These are phyloP conservation scores for Heteromyza rotundicornis DNA, from an alignment of 2,888 invertebrate species.

Conservation along the genomic window DNA sequence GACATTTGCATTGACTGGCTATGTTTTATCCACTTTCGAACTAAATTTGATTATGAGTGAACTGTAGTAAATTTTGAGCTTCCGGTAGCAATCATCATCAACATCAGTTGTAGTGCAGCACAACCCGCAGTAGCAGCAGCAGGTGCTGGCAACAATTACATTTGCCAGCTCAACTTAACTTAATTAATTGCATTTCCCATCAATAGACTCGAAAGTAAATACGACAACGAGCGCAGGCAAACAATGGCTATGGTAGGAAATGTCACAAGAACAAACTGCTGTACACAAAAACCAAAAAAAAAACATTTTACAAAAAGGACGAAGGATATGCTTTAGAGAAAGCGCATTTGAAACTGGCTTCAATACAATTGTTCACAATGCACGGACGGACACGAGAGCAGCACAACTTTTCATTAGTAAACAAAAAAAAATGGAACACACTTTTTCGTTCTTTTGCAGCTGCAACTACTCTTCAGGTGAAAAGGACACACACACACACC, in stretches of 20 bases:
- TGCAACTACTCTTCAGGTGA: background rate
- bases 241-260: slow-evolving; percentile 45
- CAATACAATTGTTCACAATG: background rate
- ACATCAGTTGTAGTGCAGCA: no score
- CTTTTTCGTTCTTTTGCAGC: background rate
- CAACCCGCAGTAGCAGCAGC: background rate
- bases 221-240: slow-evolving; percentile 40
- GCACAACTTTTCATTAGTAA: background rate
- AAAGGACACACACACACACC: background rate
- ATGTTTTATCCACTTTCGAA: no score
- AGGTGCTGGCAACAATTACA: slow-evolving; percentile 15
- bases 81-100: no score
- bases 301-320: slow-evolving; percentile 24
- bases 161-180: slow-evolving; percentile 52
- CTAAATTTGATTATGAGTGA: no score
- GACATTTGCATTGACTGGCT: no score
- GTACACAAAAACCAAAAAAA: slow-evolving; percentile 18
- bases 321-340: no score
- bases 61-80: no score
- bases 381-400: background rate
- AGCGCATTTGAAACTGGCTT: no score
- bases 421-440: background rate
- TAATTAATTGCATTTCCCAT: slow-evolving; percentile 54
- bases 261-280: background rate
- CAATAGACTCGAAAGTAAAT: slow-evolving; percentile 52